phyloP scores from a whole-genome alignment of 2,797 vertebrate genomes.

The Hypotaenidia philippensis region DNA sequence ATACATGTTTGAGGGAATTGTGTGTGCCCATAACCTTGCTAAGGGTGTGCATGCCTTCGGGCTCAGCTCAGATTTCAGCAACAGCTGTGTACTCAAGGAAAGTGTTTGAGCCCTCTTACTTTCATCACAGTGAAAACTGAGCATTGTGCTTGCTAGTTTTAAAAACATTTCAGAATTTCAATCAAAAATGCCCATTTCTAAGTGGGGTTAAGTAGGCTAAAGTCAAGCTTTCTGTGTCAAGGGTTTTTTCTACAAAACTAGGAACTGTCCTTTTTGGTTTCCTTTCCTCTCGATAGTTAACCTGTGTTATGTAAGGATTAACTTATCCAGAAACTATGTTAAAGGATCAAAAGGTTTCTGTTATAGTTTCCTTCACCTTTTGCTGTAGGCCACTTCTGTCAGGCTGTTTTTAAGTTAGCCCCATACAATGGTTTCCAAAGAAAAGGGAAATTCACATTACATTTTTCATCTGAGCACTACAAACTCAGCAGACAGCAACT shows the following conservation, averaged over 20 bases:
- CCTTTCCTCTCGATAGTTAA: not conserved
- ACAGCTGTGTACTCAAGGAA: not conserved
- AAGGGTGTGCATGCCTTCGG: not conserved
- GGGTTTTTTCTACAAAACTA: not conserved
- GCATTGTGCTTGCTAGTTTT: not conserved
- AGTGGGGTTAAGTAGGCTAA: not conserved
- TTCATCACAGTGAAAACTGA: not conserved
- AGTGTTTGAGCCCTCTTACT: not conserved
- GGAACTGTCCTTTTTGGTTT: fast-evolving
- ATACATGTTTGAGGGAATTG: not conserved
- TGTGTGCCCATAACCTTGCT: not conserved
- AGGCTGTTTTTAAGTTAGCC: not conserved
- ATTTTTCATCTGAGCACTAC: not conserved
- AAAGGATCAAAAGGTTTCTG: not conserved
- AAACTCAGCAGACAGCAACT: not conserved
- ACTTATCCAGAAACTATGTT: not conserved
- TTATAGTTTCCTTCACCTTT: not conserved
- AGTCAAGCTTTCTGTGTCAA: not conserved
- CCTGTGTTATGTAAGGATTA: not conserved
- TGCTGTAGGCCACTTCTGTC: not conserved
- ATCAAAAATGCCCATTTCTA: not conserved
- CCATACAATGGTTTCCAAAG: not conserved
- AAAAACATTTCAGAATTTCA: not conserved
- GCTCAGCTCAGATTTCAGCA: fast-evolving
- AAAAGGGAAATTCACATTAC: not conserved